These are phyloP conservation scores for Picathartes gymnocephalus DNA, from an alignment of 2,113 vertebrate species.

Conservation along the genomic window DNA sequence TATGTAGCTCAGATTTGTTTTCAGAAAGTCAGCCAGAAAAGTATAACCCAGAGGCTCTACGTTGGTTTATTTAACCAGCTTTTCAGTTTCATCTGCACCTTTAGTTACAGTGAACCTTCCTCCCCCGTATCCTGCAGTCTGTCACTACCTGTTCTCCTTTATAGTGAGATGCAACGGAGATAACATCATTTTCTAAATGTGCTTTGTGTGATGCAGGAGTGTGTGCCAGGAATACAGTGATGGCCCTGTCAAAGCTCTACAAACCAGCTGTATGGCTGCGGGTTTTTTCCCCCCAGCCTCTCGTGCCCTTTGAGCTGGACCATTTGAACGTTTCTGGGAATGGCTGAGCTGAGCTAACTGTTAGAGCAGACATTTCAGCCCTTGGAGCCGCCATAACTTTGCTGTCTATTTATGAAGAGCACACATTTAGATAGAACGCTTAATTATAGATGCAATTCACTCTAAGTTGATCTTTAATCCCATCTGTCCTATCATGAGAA, in stretches of 20 bases:
- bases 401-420: neutral
- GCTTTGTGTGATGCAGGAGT: constrained; percentile 25
- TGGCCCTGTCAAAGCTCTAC: constrained; percentile 7
- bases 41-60: neutral
- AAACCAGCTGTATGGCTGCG: constrained; percentile 46
- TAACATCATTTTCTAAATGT: constrained; percentile 31
- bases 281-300: neutral
- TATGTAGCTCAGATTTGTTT: constrained; percentile 8
- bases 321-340: constrained; percentile 1
- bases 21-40: neutral
- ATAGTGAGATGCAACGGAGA: neutral
- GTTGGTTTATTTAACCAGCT: neutral
- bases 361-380: neutral
- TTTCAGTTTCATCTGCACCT: constrained; percentile 5
- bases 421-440: neutral
- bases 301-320: neutral
- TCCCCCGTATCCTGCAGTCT: neutral
- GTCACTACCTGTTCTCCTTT: constrained; percentile 9
- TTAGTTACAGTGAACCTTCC: neutral
- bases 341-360: neutral
- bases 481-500: neutral
- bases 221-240: constrained; percentile 49
- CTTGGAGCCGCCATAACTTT: neutral
- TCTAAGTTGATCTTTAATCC: neutral
- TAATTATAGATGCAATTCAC: neutral